Conservation (phyloP, 2,888 invertebrate species). For the Galerucella pusilla region DNA sequence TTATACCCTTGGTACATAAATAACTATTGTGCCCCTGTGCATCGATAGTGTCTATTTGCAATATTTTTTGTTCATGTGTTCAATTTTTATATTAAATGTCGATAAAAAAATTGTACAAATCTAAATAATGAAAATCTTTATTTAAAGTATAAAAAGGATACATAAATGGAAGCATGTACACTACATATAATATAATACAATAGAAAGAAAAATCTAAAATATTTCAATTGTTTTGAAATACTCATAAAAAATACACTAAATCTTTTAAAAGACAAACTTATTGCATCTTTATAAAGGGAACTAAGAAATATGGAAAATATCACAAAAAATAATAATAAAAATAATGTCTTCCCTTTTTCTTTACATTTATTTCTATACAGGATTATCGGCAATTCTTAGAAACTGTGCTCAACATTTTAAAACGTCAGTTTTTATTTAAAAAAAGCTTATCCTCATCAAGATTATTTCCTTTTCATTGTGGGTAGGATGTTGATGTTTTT, state of each 20-base stretch:
- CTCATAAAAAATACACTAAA: slow-evolving; percentile 22
- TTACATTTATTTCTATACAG: slow-evolving; percentile 17
- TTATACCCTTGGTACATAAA: too few relatives aligned
- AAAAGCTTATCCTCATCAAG: too few relatives aligned
- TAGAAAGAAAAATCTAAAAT: slow-evolving; percentile 39
- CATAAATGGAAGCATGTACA: slow-evolving; percentile 53
- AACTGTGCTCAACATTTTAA: not conserved
- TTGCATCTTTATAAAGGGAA: slow-evolving; percentile 20
- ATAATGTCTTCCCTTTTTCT: slow-evolving; percentile 22
- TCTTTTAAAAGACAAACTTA: slow-evolving; percentile 22
- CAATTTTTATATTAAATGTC: not conserved
- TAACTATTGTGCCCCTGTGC: too few relatives aligned
- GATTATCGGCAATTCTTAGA: not conserved
- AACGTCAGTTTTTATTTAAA: not conserved
- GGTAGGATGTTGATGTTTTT: too few relatives aligned
- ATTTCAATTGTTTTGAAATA: slow-evolving; percentile 19
- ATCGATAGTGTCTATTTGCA: too few relatives aligned
- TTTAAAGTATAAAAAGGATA: slow-evolving; percentile 53
- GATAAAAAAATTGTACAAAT: slow-evolving; percentile 1
- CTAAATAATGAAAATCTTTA: slow-evolving; percentile 49
- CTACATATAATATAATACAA: slow-evolving; percentile 45
- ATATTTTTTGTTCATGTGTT: not conserved
- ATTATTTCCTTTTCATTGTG: too few relatives aligned
- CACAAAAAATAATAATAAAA: slow-evolving; percentile 24
- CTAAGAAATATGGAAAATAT: slow-evolving; percentile 21